phyloP scores from a whole-genome alignment of 2,113 vertebrate species.

The Pampusana beccarii region DNA sequence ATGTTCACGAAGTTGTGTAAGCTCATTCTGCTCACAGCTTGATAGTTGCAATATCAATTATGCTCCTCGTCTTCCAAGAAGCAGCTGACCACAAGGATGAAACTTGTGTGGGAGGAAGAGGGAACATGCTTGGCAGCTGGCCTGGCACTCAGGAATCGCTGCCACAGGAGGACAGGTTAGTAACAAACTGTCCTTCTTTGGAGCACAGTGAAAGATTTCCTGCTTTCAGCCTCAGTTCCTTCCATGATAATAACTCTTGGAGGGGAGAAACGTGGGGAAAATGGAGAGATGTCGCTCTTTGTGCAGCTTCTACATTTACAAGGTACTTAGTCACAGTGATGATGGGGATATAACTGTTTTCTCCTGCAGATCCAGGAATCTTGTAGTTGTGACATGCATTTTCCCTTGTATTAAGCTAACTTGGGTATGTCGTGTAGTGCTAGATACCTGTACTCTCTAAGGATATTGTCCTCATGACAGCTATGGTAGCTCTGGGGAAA shows the following conservation, averaged over 20 bases:
- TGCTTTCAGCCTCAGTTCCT: neutral
- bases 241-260: neutral
- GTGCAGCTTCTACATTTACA: neutral
- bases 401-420: neutral
- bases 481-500: neutral
- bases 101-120: constrained; percentile 47
- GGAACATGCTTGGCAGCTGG: constrained; percentile 34
- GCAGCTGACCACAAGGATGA: constrained; percentile 53
- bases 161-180: constrained; percentile 50
- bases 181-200: constrained; percentile 5
- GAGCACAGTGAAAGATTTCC: neutral
- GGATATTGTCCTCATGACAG: neutral
- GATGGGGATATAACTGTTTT: neutral
- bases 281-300: neutral
- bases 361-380: neutral
- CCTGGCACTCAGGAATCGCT: neutral
- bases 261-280: neutral
- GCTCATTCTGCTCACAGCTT: neutral
- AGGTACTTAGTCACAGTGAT: neutral
- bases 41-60: constrained; percentile 51
- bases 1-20: constrained; percentile 46
- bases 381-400: neutral
- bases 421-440: neutral
- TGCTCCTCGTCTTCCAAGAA: constrained; percentile 53
- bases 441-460: neutral